Percentiles rank a stretch among this genome's conserved stretches.
These are phyloP conservation scores for Pteropus rufus DNA, from an alignment of 2,797 vertebrate species.

Conservation along the genomic window DNA sequence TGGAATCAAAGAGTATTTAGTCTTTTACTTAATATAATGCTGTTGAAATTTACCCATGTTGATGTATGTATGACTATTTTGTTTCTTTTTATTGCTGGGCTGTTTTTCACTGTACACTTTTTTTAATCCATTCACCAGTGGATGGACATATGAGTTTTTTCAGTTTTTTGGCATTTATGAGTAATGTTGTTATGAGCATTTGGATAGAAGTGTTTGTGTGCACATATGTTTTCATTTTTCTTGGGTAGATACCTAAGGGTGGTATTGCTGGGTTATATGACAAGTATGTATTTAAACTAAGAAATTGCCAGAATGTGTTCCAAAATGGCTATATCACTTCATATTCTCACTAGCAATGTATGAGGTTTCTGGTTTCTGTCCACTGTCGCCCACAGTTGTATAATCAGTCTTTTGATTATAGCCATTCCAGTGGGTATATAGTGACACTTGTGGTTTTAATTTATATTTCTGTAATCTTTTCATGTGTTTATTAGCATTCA, in stretches of 20 bases:
- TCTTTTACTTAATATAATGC: not conserved
- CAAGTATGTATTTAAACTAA: not conserved
- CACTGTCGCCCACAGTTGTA: not conserved
- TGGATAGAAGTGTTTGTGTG: not conserved
- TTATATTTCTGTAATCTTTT: not conserved
- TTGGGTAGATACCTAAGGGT: not conserved
- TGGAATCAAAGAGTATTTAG: not conserved
- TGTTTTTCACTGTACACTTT: not conserved
- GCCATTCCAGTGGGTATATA: not conserved
- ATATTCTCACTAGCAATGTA: not conserved
- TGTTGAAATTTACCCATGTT: not conserved
- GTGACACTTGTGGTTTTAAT: not conserved
- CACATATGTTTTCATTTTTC: not conserved
- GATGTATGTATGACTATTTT: not conserved
- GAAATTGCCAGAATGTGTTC: not conserved
- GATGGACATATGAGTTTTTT: not conserved
- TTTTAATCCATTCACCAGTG: not conserved
- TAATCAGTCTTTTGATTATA: not conserved
- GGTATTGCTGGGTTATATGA: not conserved
- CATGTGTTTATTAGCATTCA: not conserved
- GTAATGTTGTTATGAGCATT: not conserved
- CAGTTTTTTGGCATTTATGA: not conserved
- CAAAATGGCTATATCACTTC: not conserved
- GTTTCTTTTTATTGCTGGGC: not conserved
- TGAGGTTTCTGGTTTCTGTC: not conserved